A percentile compares a stretch with the other conserved stretches of the same genome.
Evolutionary conservation across 2,113 vertebrate species (phyloP).

Genomic region (Fulica atra): DNA sequence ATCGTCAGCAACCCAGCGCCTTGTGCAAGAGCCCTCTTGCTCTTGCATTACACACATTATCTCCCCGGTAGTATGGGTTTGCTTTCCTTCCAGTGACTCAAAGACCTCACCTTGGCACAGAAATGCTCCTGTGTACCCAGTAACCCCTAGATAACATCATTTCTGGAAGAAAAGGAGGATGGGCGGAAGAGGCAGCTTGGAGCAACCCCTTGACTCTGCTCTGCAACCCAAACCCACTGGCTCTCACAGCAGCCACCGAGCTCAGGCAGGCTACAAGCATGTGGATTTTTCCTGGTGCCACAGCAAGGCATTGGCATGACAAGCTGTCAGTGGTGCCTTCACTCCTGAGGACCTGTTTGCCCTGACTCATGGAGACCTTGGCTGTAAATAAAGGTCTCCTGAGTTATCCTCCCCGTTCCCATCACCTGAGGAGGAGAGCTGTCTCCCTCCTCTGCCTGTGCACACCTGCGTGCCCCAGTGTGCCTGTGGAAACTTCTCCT

Average conservation of each 20-base stretch:
- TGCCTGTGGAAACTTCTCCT: not conserved
- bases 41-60: not conserved
- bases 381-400: not conserved
- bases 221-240: not conserved
- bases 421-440: not conserved
- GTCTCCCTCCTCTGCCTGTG: not conserved
- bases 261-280: not conserved
- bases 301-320: fast-evolving
- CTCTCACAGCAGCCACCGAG: not conserved
- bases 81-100: conserved; percentile 31
- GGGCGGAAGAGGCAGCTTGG: not conserved
- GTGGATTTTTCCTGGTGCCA: not conserved
- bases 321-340: not conserved
- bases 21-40: not conserved
- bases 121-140: not conserved
- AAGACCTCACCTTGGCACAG: not conserved
- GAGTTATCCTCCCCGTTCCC: not conserved
- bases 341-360: not conserved
- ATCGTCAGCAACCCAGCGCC: fast-evolving
- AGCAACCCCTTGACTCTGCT: not conserved
- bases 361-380: fast-evolving
- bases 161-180: not conserved
- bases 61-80: not conserved
- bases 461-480: fast-evolving
- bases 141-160: not conserved